Percentiles rank a stretch among this genome's conserved stretches.
Conservation (phyloP, 1,140 invertebrate genomes). For the Probaryconus sp. region DNA sequence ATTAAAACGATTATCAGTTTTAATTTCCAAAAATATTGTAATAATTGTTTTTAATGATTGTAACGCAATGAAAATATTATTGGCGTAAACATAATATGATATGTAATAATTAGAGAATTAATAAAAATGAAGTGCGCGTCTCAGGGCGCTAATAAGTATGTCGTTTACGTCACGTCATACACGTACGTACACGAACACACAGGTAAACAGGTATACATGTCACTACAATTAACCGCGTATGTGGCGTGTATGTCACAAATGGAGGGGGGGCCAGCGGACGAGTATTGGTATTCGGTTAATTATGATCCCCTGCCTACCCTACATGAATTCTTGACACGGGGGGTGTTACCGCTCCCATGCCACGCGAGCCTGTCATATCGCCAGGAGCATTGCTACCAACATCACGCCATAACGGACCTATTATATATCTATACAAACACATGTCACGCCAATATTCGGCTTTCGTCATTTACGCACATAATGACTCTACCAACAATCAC, state of each 20-base stretch:
- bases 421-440: slow-evolving; percentile 60
- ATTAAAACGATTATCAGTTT: too few relatives aligned
- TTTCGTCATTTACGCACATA: slow-evolving; percentile 45
- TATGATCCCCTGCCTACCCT: slow-evolving; percentile 74
- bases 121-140: slow-evolving; percentile 16
- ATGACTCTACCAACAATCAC: slow-evolving; percentile 49
- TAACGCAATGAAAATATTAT: too few relatives aligned
- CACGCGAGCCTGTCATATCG: slow-evolving; percentile 77
- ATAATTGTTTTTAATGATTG: too few relatives aligned
- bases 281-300: slow-evolving; percentile 79
- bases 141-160: slow-evolving; percentile 49
- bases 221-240: slow-evolving; percentile 69
- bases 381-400: slow-evolving; percentile 74
- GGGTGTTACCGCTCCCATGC: slow-evolving; percentile 74
- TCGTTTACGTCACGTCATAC: slow-evolving; percentile 41
- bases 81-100: not conserved
- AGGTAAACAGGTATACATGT: slow-evolving; percentile 59
- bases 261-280: slow-evolving; percentile 68
- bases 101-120: slow-evolving; percentile 9
- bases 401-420: slow-evolving; percentile 61
- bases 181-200: slow-evolving; percentile 39
- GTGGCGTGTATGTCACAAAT: slow-evolving; percentile 72
- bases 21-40: too few relatives aligned
- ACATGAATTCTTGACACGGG: slow-evolving; percentile 78
- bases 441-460: slow-evolving; percentile 58